These are phyloP conservation scores for Trichogramma dendrolimi DNA, from an alignment of 2,888 invertebrate species.

Conservation along the genomic window DNA sequence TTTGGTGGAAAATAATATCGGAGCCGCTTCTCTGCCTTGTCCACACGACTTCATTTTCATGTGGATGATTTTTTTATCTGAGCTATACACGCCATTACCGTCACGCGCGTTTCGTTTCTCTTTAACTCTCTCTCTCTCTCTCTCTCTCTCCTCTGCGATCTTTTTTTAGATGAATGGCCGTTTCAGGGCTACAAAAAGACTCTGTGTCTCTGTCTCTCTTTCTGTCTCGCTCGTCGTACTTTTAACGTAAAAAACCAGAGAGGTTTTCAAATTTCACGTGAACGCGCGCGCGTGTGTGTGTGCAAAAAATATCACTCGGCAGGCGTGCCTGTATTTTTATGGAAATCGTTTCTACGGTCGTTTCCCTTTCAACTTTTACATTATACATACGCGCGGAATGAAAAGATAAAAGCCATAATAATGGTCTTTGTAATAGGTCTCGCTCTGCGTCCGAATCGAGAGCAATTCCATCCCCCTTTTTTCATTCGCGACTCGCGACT, in stretches of 20 bases:
- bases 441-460: too few species aligned
- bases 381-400: neutral
- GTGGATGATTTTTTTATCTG: constrained; percentile 29
- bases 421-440: too few species aligned
- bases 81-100: constrained; percentile 26
- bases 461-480: too few species aligned
- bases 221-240: too few species aligned
- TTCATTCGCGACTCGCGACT: neutral
- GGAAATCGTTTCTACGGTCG: constrained; percentile 18
- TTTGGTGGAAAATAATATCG: too few species aligned
- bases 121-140: too few species aligned
- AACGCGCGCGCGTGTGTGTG: neutral
- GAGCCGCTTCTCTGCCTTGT: too few species aligned
- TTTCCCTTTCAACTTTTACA: constrained; percentile 17
- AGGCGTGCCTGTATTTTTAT: constrained; percentile 7
- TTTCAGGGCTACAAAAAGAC: constrained; percentile 15
- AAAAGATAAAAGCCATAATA: neutral
- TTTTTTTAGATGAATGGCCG: constrained; percentile 24
- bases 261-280: too few species aligned
- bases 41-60: constrained; percentile 26
- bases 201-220: neutral
- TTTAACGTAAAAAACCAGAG: too few species aligned
- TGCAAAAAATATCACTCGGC: constrained; percentile 9
- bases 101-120: neutral
- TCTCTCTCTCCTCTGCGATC: neutral